These are phyloP conservation scores for Crotalus viridis DNA, from an alignment of 2,113 vertebrate species.

Conservation along the genomic window DNA sequence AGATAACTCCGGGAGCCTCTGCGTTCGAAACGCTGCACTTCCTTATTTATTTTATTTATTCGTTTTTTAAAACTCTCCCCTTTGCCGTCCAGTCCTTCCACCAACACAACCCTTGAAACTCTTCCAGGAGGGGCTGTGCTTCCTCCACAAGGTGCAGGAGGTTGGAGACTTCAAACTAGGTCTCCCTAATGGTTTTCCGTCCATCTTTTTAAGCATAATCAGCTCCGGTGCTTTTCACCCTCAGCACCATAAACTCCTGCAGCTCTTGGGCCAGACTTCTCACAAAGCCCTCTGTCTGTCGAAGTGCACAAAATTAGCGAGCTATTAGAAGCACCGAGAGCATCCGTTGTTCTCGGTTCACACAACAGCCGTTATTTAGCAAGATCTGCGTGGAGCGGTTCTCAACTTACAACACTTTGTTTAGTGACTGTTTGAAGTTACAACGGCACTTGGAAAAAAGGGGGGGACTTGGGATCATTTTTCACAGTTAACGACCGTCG, in stretches of 20 bases:
- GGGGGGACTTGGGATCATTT: no score
- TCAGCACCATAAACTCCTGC: not conserved
- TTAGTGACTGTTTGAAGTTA: no score
- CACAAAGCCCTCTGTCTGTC: not conserved
- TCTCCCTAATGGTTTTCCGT: not conserved
- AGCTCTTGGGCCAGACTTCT: not conserved
- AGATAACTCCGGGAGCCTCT: not conserved
- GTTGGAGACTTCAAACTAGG: not conserved
- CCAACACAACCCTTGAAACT: not conserved
- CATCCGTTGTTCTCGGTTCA: rapidly evolving
- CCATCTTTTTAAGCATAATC: not conserved
- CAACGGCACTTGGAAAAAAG: no score
- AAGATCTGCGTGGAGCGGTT: not conserved
- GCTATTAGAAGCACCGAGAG: not conserved
- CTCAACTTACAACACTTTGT: no score
- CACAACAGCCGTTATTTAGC: not conserved
- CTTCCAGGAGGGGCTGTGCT: not conserved
- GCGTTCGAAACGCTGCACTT: not conserved
- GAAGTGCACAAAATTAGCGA: not conserved
- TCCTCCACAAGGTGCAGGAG: not conserved
- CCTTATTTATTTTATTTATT: not conserved
- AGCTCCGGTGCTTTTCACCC: not conserved
- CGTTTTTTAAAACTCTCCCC: not conserved
- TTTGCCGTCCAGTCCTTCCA: not conserved
- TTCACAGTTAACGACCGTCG: no score